A percentile compares a stretch with the other conserved stretches of the same genome.
phyloP scores from a whole-genome alignment of 1,140 invertebrate species.

The Epicauta chinensis region DNA sequence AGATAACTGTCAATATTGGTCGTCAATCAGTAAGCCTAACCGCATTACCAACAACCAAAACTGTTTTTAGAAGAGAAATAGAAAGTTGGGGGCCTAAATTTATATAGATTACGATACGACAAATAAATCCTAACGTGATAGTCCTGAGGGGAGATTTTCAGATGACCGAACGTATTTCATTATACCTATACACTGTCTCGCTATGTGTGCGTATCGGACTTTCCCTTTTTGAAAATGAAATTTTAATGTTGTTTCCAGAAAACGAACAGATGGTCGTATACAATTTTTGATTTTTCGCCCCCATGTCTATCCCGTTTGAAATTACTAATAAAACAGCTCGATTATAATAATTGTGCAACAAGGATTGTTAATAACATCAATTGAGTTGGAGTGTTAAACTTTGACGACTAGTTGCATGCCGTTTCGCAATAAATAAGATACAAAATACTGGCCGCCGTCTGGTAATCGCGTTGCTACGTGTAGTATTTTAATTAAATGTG shows the following conservation, averaged over 20 bases:
- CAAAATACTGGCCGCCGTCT: background rate
- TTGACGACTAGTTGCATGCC: constrained; percentile 6
- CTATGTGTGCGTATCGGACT: background rate
- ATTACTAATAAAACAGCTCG: too few species aligned
- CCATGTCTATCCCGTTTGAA: too few species aligned
- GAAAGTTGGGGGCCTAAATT: background rate
- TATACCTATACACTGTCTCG: background rate
- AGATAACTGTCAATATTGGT: constrained; percentile 30
- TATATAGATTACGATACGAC: background rate
- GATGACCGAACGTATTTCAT: background rate
- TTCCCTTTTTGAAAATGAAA: too few species aligned
- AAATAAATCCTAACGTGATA: background rate
- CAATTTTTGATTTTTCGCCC: too few species aligned
- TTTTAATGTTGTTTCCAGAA: too few species aligned
- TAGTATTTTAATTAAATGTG: constrained; percentile 19
- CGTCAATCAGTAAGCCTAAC: constrained; percentile 28
- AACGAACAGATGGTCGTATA: too few species aligned
- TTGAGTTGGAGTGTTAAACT: too few species aligned
- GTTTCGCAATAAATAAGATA: constrained; percentile 10
- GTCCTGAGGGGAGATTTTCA: background rate
- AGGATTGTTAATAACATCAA: too few species aligned
- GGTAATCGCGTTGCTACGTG: background rate
- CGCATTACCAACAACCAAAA: constrained; percentile 21
- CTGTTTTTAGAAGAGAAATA: too few species aligned
- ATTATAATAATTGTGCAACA: too few species aligned